These are phyloP conservation scores for Campoplex capitator DNA, from an alignment of 2,888 invertebrate species.

Conservation along the genomic window DNA sequence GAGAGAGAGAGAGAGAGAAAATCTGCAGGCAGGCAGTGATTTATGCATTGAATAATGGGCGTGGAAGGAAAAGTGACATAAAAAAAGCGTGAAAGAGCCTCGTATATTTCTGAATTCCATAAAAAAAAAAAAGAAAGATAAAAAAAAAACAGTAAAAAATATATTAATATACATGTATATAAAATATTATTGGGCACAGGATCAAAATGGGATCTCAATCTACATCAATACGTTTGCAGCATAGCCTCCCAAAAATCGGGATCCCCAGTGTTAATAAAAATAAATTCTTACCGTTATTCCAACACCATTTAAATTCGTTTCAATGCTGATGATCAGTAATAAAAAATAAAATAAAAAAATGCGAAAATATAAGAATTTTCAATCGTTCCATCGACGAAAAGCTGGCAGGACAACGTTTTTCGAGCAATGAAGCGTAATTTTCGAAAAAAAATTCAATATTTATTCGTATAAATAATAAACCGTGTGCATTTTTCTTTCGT, in stretches of 20 bases:
- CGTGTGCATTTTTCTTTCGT: conserved; percentile 8
- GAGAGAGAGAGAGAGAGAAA: conserved; percentile 23
- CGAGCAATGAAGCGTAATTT: conserved; percentile 16
- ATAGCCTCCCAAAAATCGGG: conserved; percentile 43
- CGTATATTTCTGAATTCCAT: conserved; percentile 18
- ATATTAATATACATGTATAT: background rate
- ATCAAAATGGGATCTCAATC: conserved; percentile 46
- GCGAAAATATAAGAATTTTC: background rate
- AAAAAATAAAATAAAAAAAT: background rate
- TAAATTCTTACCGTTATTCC: conserved; percentile 52
- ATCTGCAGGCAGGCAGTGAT: conserved; percentile 64
- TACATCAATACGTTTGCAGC: conserved; percentile 36
- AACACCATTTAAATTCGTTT: conserved; percentile 51
- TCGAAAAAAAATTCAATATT: background rate
- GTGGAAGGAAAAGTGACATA: conserved; percentile 40
- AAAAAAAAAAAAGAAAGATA: background rate
- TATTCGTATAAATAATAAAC: background rate
- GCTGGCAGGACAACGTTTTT: conserved; percentile 14
- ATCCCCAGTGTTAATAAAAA: conserved; percentile 19
- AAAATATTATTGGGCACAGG: conserved; percentile 12
- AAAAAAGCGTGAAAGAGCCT: conserved; percentile 58
- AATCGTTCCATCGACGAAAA: conserved; percentile 27
- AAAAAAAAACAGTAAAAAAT: background rate
- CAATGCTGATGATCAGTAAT: background rate
- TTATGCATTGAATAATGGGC: conserved; percentile 63